Evolutionary conservation across 2,797 vertebrate species (phyloP).

Genomic region (Crocodylus rhombifer): DNA sequence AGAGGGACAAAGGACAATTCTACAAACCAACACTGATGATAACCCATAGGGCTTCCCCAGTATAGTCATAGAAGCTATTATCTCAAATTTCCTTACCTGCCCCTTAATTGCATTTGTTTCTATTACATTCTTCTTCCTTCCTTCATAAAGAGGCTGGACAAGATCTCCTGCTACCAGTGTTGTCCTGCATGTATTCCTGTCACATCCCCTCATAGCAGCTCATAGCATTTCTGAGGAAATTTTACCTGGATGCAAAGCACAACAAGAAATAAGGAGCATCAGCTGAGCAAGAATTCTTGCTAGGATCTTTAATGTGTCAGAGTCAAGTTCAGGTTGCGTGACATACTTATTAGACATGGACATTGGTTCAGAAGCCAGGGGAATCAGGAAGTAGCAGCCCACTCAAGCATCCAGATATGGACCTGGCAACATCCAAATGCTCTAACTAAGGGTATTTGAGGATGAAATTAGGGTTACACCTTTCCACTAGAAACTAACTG

Average conservation of each 20-base stretch:
- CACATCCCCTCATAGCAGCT: not conserved
- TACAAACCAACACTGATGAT: rapidly evolving
- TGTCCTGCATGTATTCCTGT: not conserved
- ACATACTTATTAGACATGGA: not conserved
- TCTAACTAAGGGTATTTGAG: not conserved
- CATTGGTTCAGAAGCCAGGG: not conserved
- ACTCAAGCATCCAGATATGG: not conserved
- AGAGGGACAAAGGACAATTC: not conserved
- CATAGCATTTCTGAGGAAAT: not conserved
- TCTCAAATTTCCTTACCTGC: not conserved
- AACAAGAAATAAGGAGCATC: not conserved
- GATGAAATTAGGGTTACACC: not conserved
- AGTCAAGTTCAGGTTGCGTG: not conserved
- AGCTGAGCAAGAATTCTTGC: not conserved
- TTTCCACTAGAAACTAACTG: rapidly evolving
- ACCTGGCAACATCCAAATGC: not conserved
- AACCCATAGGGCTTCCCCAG: not conserved
- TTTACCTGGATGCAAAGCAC: not conserved
- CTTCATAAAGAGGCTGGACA: not conserved
- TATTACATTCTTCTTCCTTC: not conserved
- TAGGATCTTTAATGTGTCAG: not conserved
- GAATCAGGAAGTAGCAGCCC: not conserved
- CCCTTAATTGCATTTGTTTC: not conserved
- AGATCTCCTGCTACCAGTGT: not conserved
- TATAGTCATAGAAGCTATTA: not conserved